Evolutionary conservation across 2,888 invertebrate species (phyloP), one percentile per base, ranked within the genome.

Genomic region (Luperina nickerlii): DNA sequence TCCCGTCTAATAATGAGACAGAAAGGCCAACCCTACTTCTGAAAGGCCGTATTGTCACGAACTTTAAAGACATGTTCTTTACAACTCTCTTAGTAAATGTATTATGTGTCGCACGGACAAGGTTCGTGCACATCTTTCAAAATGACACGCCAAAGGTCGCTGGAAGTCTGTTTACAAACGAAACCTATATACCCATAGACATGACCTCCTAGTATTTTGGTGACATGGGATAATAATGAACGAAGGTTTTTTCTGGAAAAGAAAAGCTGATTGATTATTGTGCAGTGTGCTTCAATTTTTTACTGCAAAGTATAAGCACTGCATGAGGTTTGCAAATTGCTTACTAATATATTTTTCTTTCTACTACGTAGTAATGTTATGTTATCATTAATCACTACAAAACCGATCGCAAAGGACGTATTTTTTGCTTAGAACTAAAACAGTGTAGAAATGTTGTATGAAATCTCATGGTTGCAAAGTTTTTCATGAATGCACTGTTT

Each of bases 31-130:
- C 88, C 89, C 87, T 88, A 15, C 13, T 42, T 51, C 20, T 7
- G 57, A 75, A 84, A 88, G 86, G 88, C 74, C 80, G 66, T 74
- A 85, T 79, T 80, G 82, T 89, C 89, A 89, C 89, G 88, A 88
- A 42, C 42, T 48, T 51, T 74, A 68, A 72, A 51, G 42, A 81
- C 77, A 82, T 79, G 83, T 78, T 81, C 79, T 88, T 85, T 84
- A 76, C 79, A 85, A 77, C 79, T 87, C 85, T 87, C 72, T 82
- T 54, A 69, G 78, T 76, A 84, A 86, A 87, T 82, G 11, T 82
- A 74, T 76, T 45, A 79, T 70, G 57, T 84, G 73, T 78, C 70
- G 78, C 71, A 75, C 45, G 78, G 66, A 71, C 81, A 75, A 75
- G 71, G 84, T 75, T 81, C 42, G 54, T 65, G 62, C 68, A 57